Percentiles rank a stretch among this genome's conserved stretches.
phyloP scores from a whole-genome alignment of 1,140 invertebrate species.

The Calosoma granatense region DNA sequence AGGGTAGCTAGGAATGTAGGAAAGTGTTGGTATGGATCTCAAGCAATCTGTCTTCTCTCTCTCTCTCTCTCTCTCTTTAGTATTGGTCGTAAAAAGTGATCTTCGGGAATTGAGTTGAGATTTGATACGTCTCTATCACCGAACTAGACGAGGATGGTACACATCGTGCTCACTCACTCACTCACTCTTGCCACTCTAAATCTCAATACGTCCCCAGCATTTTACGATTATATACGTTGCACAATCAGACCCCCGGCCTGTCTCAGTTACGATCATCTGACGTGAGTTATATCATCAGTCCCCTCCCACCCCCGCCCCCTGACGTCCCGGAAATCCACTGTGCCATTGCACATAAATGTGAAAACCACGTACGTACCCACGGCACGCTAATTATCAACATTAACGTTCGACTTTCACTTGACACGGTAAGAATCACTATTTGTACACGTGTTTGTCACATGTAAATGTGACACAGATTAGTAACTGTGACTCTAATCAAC shows the following conservation, averaged over 20 bases:
- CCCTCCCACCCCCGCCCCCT: not conserved
- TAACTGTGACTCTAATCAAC: too few species aligned
- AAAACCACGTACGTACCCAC: too few species aligned
- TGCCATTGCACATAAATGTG: too few species aligned
- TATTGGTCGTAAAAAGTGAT: slow-evolving; percentile 2
- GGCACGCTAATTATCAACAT: too few species aligned
- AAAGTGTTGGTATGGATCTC: too few species aligned
- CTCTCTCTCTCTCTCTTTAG: not conserved
- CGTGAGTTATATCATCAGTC: slow-evolving; percentile 5
- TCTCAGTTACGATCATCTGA: slow-evolving; percentile 2
- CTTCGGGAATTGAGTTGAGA: slow-evolving; percentile 1
- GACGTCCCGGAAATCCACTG: too few species aligned
- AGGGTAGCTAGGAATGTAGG: too few species aligned
- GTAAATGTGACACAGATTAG: too few species aligned
- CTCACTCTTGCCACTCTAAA: not conserved
- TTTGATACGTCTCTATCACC: slow-evolving; percentile 4
- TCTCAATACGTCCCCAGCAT: not conserved
- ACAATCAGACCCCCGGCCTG: not conserved
- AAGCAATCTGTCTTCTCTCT: slow-evolving; percentile 2
- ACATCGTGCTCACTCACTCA: not conserved
- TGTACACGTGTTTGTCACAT: too few species aligned
- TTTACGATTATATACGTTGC: slow-evolving; percentile 6
- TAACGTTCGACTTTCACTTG: too few species aligned
- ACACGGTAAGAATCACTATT: too few species aligned
- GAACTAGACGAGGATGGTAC: not conserved